phyloP scores from a whole-genome alignment of 2,888 invertebrate species.

The Laspeyria flexula region DNA sequence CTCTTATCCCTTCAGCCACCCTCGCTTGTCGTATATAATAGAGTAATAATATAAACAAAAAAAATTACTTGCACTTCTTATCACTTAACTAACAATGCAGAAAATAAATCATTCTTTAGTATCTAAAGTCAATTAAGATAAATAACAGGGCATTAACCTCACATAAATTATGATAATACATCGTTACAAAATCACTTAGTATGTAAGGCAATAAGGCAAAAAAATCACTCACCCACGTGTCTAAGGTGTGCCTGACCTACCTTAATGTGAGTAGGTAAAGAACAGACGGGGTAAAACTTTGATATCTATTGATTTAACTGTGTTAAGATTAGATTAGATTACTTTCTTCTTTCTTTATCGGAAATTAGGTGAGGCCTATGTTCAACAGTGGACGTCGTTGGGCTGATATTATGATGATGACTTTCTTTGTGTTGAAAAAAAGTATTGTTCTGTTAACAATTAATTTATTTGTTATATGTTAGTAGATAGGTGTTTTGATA shows the following conservation, averaged over 20 bases:
- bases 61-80: conserved; percentile 1
- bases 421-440: too few relatives aligned
- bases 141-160: conserved; percentile 29
- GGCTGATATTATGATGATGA: too few relatives aligned
- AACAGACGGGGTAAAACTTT: conserved; percentile 13
- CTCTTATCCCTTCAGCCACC: too few relatives aligned
- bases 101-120: conserved; percentile 3
- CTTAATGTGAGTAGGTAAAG: conserved; percentile 25
- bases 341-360: too few relatives aligned
- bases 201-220: conserved; percentile 19
- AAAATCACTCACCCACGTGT: conserved; percentile 34
- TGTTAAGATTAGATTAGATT: conserved; percentile 1
- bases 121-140: not conserved
- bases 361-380: too few relatives aligned
- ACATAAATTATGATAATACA: conserved; percentile 14
- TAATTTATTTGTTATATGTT: too few relatives aligned
- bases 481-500: too few relatives aligned
- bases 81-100: not conserved
- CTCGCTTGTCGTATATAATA: too few relatives aligned
- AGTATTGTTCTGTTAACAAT: too few relatives aligned
- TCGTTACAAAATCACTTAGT: conserved; percentile 1
- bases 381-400: too few relatives aligned
- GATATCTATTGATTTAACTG: conserved; percentile 2
- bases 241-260: conserved; percentile 47
- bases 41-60: not conserved